Evolutionary conservation across 2,888 invertebrate species (phyloP).

Genomic region (Protophormia terraenovae): DNA sequence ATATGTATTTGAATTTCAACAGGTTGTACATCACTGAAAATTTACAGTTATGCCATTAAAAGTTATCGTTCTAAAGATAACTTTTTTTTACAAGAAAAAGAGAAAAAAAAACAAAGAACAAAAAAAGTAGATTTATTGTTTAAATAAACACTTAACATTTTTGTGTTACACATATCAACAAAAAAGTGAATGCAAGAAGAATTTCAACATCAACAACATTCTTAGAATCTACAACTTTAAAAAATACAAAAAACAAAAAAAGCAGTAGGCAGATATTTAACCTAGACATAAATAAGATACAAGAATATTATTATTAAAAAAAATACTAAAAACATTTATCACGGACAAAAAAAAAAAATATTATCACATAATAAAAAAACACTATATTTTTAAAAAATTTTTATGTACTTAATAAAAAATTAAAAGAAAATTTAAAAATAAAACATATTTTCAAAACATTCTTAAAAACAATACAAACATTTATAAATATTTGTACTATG

Average conservation of each 20-base stretch:
- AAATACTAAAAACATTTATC: conserved; percentile 5
- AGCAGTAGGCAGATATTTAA: conserved; percentile 42
- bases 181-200: background rate
- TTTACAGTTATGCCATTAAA: conserved; percentile 27
- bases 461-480: background rate
- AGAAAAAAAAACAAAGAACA: background rate
- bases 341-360: conserved; percentile 4
- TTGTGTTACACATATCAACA: background rate
- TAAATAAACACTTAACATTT: conserved; percentile 51
- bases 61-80: background rate
- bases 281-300: conserved; percentile 39
- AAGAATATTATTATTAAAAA: background rate
- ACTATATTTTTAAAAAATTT: background rate
- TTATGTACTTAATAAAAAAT: conserved; percentile 26
- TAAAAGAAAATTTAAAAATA: background rate
- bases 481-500: background rate
- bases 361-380: conserved; percentile 29
- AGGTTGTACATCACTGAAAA: background rate
- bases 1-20: background rate
- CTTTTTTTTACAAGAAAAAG: background rate
- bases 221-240: background rate
- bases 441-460: background rate
- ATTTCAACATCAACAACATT: conserved; percentile 21
- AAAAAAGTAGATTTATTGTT: conserved; percentile 35
- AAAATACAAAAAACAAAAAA: background rate